These are phyloP conservation scores for Philaethria dido DNA, from an alignment of 2,888 invertebrate species.

Conservation along the genomic window DNA sequence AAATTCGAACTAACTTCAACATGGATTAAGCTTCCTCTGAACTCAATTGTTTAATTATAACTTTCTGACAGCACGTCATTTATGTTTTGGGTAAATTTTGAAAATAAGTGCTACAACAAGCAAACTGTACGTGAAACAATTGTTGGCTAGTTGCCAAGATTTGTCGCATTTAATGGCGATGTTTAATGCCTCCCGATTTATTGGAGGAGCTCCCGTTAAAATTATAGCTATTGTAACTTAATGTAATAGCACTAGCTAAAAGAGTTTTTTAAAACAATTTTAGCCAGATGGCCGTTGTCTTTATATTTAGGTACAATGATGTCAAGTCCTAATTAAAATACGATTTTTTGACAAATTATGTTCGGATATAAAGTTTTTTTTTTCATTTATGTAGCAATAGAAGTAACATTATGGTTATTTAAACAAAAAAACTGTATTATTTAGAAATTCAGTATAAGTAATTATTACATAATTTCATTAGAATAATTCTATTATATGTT, in stretches of 20 bases:
- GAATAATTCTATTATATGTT: no score
- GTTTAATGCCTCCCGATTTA: slow-evolving; percentile 43
- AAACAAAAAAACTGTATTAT: no score
- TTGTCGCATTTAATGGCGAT: slow-evolving; percentile 41
- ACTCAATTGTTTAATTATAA: slow-evolving; percentile 16
- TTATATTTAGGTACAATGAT: background rate
- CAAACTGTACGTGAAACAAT: slow-evolving; percentile 27
- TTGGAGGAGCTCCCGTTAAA: slow-evolving; percentile 36
- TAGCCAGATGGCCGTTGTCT: background rate
- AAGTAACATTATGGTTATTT: no score
- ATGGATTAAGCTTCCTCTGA: background rate
- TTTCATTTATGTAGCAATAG: no score
- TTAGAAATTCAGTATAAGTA: no score
- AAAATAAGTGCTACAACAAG: slow-evolving; percentile 40
- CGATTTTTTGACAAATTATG: no score
- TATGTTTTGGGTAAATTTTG: slow-evolving; percentile 33
- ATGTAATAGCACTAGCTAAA: background rate
- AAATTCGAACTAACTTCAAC: background rate
- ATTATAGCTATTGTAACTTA: slow-evolving; percentile 34
- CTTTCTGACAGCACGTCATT: slow-evolving; percentile 28
- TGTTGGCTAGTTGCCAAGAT: slow-evolving; percentile 41
- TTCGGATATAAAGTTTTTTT: no score
- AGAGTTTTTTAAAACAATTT: background rate
- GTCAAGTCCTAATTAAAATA: no score
- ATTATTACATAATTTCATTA: no score